Evolutionary conservation across 2,113 vertebrate genomes (phyloP), one percentile per base, ranked within the genome.

Genomic region (Pedetes capensis): DNA sequence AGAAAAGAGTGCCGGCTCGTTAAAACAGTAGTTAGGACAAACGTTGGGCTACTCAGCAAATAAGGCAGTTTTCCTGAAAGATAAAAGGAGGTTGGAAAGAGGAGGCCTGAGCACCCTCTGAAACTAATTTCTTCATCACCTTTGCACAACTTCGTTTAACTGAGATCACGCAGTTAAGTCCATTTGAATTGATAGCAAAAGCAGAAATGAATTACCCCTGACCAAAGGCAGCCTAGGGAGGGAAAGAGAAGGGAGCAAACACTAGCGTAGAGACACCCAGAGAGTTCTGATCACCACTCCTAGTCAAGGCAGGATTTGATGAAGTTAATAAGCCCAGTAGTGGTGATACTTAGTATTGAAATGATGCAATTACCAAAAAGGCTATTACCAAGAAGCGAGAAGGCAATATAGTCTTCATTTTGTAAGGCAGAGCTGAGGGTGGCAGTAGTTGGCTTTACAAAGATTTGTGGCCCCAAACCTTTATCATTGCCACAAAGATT

Each of bases 101-200:
- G 64, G 66, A 47, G n/a, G 59, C 34, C 71, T 20, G 27, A 49
- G 66, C 47, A 78, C 3, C n/a, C 47, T 84, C 80, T 53, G 53
- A 96, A 94, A 89, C 55, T 23, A 87, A 34, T 78, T 80, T 95
- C 79, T 49, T 66, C 49, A 59, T 87, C 87, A 69, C 57, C 47
- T 93, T 42, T 74, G 55, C 64, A 57, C 76, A 95, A 78, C 89
- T 90, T 78, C 32, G 39, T 64, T 84, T 61, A 63, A 89, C 64
- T 29, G 86, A 94, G 71, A 93, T 39, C 75, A 83, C 71, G 5
- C 78, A 87, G 91, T 89, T 64, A 80, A 95, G 80, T 91, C 75
- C 49, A 25, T 94, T 53, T 81, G 87, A 86, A 57, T 51, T 27
- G 69, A 68, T 0, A 32, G 68, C 17, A 5, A 66, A 92, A 93